Conservation (phyloP, 2,888 invertebrate species). For the Girardia tigrina region DNA sequence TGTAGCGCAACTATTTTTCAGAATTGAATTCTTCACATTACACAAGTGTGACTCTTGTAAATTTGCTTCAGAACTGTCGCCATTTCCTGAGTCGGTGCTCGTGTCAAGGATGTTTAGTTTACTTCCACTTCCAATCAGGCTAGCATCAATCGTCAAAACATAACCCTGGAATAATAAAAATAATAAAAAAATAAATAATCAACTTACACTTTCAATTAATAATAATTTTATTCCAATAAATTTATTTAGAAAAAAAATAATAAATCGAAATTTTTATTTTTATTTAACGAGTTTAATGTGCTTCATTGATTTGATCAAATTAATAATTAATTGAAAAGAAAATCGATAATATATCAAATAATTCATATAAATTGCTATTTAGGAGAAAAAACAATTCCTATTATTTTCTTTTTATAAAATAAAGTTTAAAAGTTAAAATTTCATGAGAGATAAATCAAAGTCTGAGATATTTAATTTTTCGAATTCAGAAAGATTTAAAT, state of each 20-base stretch:
- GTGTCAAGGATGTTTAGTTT: not conserved
- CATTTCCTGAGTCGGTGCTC: not conserved
- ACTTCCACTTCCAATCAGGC: conserved; percentile 13
- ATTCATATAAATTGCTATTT: no score
- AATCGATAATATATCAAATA: not conserved
- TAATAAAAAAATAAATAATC: conserved; percentile 10
- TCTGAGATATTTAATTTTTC: no score
- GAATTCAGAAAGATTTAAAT: no score
- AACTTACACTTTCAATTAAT: not conserved
- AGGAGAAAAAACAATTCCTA: no score
- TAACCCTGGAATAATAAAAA: no score
- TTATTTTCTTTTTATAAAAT: no score
- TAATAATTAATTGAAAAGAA: not conserved
- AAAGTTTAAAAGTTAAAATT: no score
- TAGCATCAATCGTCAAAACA: not conserved
- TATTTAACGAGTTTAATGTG: not conserved
- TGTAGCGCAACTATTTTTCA: not conserved
- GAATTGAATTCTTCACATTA: not conserved
- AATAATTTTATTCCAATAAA: not conserved
- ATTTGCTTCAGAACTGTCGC: conserved; percentile 4
- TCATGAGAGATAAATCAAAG: no score
- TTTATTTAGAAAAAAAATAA: not conserved
- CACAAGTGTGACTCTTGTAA: not conserved
- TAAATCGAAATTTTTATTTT: not conserved
- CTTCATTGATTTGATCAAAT: not conserved